phyloP scores from a whole-genome alignment of 2,113 vertebrate genomes.

The Pionites leucogaster region DNA sequence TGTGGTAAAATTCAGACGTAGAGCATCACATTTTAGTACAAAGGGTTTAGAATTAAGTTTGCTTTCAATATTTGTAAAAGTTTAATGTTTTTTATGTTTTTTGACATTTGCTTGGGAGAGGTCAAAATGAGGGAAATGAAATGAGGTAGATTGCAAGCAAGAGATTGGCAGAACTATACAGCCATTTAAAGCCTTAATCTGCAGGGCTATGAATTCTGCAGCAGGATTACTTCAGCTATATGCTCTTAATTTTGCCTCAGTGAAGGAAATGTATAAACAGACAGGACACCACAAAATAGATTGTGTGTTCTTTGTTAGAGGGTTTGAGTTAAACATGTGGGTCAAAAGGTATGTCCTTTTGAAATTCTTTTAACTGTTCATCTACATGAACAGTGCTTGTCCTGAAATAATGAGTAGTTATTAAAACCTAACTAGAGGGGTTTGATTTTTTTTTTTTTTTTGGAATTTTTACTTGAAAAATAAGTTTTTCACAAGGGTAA shows the following conservation, averaged over 20 bases:
- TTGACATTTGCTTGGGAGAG: not conserved
- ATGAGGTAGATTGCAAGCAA: not conserved
- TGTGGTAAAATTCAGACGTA: not conserved
- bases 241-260: not conserved
- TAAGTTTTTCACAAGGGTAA: not conserved
- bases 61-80: not conserved
- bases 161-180: not conserved
- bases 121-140: not conserved
- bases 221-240: not conserved
- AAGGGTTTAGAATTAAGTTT: not conserved
- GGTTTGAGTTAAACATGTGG: not conserved
- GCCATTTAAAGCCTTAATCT: not conserved
- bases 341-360: not conserved
- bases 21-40: not conserved
- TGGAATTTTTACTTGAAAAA: not conserved
- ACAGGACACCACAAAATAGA: not conserved
- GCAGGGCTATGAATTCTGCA: not conserved
- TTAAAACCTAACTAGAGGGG: not conserved
- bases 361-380: not conserved
- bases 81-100: not conserved
- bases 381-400: not conserved
- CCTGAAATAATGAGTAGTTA: not conserved
- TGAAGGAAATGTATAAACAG: not conserved
- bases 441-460: not conserved
- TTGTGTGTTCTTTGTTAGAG: not conserved